These are phyloP conservation scores for Chauna torquata DNA, from an alignment of 2,113 vertebrate genomes.

Conservation along the genomic window DNA sequence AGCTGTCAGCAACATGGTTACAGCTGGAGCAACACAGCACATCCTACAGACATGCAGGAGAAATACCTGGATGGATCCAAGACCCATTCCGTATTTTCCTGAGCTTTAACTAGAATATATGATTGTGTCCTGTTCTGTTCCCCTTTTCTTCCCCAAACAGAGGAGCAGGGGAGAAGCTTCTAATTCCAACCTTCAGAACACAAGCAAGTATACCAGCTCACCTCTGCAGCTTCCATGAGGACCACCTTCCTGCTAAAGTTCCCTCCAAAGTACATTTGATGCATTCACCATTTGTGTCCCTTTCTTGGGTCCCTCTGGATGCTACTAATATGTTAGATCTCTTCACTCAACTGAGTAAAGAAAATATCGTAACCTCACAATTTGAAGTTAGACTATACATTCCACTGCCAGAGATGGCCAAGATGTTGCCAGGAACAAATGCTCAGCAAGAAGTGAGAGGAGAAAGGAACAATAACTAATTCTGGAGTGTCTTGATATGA, in stretches of 20 bases:
- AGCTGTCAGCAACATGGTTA: not conserved
- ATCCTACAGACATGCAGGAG: not conserved
- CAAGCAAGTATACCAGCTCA: not conserved
- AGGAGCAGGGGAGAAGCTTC: not conserved
- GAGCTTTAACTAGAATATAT: not conserved
- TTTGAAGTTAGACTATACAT: rapidly evolving
- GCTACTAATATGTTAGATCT: not conserved
- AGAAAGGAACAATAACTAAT: not conserved
- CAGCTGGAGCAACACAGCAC: not conserved
- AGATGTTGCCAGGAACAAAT: not conserved
- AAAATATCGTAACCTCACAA: not conserved
- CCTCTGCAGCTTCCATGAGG: not conserved
- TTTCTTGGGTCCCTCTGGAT: not conserved
- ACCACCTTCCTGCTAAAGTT: not conserved
- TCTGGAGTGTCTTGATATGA: not conserved
- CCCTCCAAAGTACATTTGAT: not conserved
- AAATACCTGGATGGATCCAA: not conserved
- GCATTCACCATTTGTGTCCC: not conserved
- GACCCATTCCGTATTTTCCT: not conserved
- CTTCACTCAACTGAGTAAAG: not conserved
- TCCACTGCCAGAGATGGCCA: not conserved
- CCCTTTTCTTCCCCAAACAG: not conserved
- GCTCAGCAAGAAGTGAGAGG: too few species aligned
- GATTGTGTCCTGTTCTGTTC: not conserved
- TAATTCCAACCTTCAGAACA: not conserved